Evolutionary conservation across 2,888 invertebrate species (phyloP).

Genomic region (Xylocampa areola): DNA sequence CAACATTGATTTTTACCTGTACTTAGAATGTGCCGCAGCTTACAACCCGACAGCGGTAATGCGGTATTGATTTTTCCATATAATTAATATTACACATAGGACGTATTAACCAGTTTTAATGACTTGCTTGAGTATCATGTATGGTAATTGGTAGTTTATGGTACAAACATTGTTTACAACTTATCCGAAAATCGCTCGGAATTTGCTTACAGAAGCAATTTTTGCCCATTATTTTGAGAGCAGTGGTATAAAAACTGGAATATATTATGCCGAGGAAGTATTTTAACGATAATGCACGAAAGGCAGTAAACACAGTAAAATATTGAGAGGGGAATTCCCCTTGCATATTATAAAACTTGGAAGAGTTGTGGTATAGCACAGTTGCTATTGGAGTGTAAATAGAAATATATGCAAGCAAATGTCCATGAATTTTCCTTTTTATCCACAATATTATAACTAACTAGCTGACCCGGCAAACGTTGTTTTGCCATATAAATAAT

Average conservation of each 20-base stretch:
- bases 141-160: conserved; percentile 20
- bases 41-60: no score
- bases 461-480: no score
- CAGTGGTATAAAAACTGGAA: conserved; percentile 7
- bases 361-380: no score
- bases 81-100: conserved; percentile 7
- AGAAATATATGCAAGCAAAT: no score
- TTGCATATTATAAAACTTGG: no score
- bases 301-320: conserved; percentile 10
- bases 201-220: conserved; percentile 25
- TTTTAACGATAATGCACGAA: conserved; percentile 19
- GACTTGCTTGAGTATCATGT: conserved; percentile 13
- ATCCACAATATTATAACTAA: no score
- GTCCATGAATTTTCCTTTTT: no score
- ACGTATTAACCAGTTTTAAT: conserved; percentile 13
- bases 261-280: conserved; percentile 1
- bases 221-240: no score
- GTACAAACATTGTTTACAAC: conserved; percentile 15
- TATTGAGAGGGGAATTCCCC: conserved; percentile 17
- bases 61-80: no score
- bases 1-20: no score
- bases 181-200: conserved; percentile 2
- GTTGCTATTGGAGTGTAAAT: no score
- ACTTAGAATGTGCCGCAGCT: conserved; percentile 1
- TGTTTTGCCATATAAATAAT: no score